Base-by-base conservation (phyloP, 2,113 vertebrate genomes). In the Theristicus caerulescens region DNA sequence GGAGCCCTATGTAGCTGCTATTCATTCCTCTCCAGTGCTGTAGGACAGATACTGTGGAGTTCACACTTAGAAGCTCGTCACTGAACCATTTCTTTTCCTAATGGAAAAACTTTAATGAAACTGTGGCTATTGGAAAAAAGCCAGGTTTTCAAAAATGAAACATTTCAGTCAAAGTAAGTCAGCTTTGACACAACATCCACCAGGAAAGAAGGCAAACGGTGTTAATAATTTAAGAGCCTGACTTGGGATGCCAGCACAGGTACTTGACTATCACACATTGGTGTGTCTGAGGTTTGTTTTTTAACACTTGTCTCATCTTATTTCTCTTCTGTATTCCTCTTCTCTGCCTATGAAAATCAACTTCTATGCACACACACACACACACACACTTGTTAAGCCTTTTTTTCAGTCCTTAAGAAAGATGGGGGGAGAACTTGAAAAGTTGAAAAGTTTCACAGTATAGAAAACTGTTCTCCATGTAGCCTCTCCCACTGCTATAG, bases 161-260 rank as follows among this genome's bases (percentile, higher is more conserved):
- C 58, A 29, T 79, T 87, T 89, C 70, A 64, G 47, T 89, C 93
- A 86, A 90, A 93, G 69, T 38, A 29, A 91, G 91, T 64, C 73
- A 93, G 65, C 44, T 96, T 85, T 93, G 86, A 88, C 61, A 87
- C 26, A 58, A 49, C 36, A 87, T 61, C 78, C 36, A 61, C 24
- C 3, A 9, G 65, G 84, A 89, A 91, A 87, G 84, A 71, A 84
- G 44, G 58, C n/a, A 93, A 96, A 82, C 36, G 1, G 2, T 34
- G 57, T 89, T 72, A 91, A 96, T 87, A 91, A 94, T 95, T 79
- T 57, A 96, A 85, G 66, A 79, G 52, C 49, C 65, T 94, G 69
- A 72, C 61, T 95, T 72, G 47, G 65, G 61, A 87, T 82, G 87
- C 82, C 82, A 87, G 93, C 86, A 61, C 52, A 87, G 57, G 61